Base-by-base conservation (phyloP, 2,113 vertebrate species). In the Neopipo cinnamomea region DNA sequence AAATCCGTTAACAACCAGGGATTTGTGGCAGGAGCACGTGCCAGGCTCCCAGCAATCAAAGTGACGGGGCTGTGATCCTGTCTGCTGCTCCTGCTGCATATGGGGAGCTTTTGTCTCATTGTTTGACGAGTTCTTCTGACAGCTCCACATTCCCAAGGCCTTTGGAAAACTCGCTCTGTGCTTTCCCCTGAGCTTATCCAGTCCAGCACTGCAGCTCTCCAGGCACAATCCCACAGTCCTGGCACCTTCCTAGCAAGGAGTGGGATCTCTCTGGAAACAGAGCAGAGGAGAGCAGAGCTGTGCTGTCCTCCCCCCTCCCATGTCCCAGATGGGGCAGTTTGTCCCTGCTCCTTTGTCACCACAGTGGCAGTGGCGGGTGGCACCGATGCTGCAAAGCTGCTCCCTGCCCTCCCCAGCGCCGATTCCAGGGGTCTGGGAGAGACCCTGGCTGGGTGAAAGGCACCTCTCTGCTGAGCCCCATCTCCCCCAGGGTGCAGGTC, bases 21-120 rank as follows among this genome's bases (percentile, higher is more conserved):
- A 16, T 2, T n/a, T 5, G 62, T 55, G n/a, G 47, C 71, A 3
- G 5, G 15, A 81, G 59, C 50, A 3, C 18, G 9, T 0, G 1
- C 2, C 47, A 17, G 42, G n/a, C 55, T 15, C 47, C 16, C 20
- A 9, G 76, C 31, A 24, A 66, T 14, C 7, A 12, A 47, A 42
- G 14, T 3, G 6, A 12, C 0, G 0, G 2, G n/a, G 59, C 52
- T 42, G 14, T 27, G 8, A 15, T 28, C 24, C 27, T 2, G 2
- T 24, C 63, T 56, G 2, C 4, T 2, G 41, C 41, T n/a, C 4
- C 47, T 11, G 35, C 58, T 41, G 22, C 30, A 2, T 3, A 71
- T 28, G 30, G 6, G 5, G 47, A 47, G 62, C 37, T 20, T 73
- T 86, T 11, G 82, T 12, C 93, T 82, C 63, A 22, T 16, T 16